Evolutionary conservation across 2,113 vertebrate species (phyloP), one percentile per base, ranked within the genome.

Genomic region (Toxotes jaculatrix): DNA sequence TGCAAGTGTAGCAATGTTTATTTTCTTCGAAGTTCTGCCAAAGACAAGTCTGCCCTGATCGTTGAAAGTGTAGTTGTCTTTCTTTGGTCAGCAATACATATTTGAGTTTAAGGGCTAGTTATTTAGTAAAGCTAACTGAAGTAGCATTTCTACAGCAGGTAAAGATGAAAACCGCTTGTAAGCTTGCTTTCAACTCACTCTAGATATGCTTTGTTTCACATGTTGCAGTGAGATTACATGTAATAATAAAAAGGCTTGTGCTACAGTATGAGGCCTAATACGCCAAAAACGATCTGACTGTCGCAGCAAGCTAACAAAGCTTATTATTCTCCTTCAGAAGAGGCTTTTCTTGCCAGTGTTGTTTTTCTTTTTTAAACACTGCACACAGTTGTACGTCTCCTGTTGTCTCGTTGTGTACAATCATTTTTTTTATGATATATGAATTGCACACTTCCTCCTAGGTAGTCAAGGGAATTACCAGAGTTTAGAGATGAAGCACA

Each of bases 31-130:
- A 84, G 32, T 77, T 80, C 80, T 87, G 87, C 93, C 93, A 93
- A 95, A 95, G 93, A 93, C 31, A 11, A 27, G 72, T 90, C 80
- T 68, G 73, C 77, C 59, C 47, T 43, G n/a, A 74, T 81, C 31
- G 82, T 82, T 70, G 63, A 71, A 74, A 62, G 27, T 63, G 49
- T 70, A 62, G 17, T 74, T 86, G 56, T 80, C 61, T 49, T 83
- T 73, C 68, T 62, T 71, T 47, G 66, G 27, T 78, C 42, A 67
- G 36, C 31, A 82, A 74, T 78, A 66, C 34, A 67, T 38, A 51
- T 61, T 68, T 73, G 51, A 70, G 42, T 70, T 74, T 17, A 77
- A 87, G 60, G 77, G 72, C 57, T 80, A 64, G 21, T 74, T 89
- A 51, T 60, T 67, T 51, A 49, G 11, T 23, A 19, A 34, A 14